phyloP scores from a whole-genome alignment of 2,113 vertebrate species.

The Brevimyrus niger region DNA sequence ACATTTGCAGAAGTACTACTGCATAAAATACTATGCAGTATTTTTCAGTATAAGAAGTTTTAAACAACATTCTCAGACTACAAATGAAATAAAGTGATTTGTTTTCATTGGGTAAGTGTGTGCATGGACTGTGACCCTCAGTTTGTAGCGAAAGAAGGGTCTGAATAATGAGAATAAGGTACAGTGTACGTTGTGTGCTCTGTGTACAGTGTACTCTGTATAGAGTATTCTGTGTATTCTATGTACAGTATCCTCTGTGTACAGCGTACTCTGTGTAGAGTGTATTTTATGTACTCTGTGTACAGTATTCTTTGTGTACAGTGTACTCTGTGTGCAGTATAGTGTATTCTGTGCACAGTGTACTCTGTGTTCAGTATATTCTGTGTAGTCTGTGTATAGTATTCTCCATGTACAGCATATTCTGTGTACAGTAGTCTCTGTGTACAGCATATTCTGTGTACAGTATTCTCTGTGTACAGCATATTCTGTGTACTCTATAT shows the following conservation, averaged over 20 bases:
- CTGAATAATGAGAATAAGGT: background rate
- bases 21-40: background rate
- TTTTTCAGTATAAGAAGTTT: background rate
- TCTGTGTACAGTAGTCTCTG: background rate
- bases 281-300: background rate
- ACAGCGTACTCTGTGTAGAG: background rate
- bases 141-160: background rate
- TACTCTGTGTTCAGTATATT: background rate
- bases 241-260: background rate
- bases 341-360: background rate
- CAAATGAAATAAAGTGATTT: background rate
- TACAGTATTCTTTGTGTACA: background rate
- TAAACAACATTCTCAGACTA: background rate
- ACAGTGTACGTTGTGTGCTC: background rate
- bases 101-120: background rate
- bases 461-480: background rate
- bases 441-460: background rate
- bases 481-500: too few relatives aligned
- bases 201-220: background rate
- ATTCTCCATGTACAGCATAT: background rate
- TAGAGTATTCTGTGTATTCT: background rate
- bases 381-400: too few relatives aligned
- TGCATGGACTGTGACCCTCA: background rate
- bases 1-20: background rate
- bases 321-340: background rate